Evolutionary conservation across 2,888 invertebrate genomes (phyloP).

Genomic region (Coelogynopora nodosa): DNA sequence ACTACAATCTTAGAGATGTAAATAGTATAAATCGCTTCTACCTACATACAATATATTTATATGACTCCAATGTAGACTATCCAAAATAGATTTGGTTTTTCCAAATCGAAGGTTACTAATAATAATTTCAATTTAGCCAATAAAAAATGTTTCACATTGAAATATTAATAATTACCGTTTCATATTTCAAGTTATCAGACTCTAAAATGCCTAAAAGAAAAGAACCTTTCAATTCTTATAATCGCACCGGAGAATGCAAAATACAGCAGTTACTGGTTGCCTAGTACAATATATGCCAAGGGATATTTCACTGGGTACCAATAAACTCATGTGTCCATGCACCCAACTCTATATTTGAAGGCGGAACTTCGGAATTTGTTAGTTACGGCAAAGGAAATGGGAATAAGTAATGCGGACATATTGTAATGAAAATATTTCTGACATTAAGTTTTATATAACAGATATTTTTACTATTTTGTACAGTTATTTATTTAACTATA

Average conservation of each 20-base stretch:
- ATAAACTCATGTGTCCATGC: slow-evolving; percentile 1
- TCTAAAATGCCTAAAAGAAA: slow-evolving; percentile 9
- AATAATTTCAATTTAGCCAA: background rate
- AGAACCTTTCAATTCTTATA: background rate
- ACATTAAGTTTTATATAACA: no score
- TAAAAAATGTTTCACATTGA: background rate
- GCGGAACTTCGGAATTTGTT: background rate
- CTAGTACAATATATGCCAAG: slow-evolving; percentile 4
- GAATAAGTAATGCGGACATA: no score
- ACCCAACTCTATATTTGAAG: background rate
- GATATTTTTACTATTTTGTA: no score
- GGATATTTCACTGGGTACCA: slow-evolving; percentile 7
- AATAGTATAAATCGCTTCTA: no score
- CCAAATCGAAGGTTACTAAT: no score
- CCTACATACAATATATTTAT: no score
- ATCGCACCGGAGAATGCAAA: background rate
- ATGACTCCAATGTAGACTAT: no score
- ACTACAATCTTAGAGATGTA: no score
- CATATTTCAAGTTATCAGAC: background rate
- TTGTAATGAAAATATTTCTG: no score
- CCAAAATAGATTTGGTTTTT: background rate
- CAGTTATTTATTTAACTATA: no score
- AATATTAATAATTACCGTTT: slow-evolving; percentile 18
- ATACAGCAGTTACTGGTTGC: background rate
- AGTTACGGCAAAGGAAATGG: background rate